Percentiles rank a stretch among this genome's conserved stretches.
phyloP scores from a whole-genome alignment of 2,888 invertebrate genomes.

The Siphlonurus alternatus region DNA sequence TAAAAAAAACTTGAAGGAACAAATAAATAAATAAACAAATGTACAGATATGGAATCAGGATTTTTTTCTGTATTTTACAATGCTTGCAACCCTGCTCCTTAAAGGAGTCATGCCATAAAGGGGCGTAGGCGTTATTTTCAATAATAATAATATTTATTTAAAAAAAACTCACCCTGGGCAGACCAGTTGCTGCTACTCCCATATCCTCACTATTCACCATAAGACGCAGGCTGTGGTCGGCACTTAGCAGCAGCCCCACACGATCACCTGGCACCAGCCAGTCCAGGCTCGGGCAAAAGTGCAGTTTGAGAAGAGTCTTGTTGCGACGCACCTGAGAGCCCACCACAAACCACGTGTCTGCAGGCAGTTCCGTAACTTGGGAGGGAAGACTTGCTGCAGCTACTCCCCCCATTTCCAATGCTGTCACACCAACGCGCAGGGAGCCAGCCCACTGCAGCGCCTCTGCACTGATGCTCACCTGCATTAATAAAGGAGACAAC shows the following conservation, averaged over 20 bases:
- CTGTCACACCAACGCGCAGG: conserved; percentile 60
- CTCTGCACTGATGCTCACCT: conserved; percentile 40
- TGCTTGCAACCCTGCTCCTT: too few species aligned
- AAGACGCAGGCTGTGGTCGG: conserved; percentile 50
- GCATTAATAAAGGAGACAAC: conserved; percentile 10
- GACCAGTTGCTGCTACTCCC: conserved; percentile 53
- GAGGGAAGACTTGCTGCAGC: conserved; percentile 41
- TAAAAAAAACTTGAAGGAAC: too few species aligned
- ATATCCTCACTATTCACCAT: conserved; percentile 70
- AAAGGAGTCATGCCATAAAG: too few species aligned
- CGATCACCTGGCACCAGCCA: conserved; percentile 68
- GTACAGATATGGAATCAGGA: conserved; percentile 5
- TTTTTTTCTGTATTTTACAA: too few species aligned
- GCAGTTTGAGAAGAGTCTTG: conserved; percentile 44
- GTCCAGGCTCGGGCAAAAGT: conserved; percentile 55
- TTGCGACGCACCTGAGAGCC: conserved; percentile 54
- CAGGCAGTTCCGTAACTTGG: conserved; percentile 43
- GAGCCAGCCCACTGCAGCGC: conserved; percentile 51
- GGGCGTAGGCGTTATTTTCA: too few species aligned
- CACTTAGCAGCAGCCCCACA: conserved; percentile 49
- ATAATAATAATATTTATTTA: too few species aligned
- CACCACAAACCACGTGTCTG: conserved; percentile 47
- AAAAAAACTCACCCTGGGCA: conserved; percentile 62
- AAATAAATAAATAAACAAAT: too few species aligned
- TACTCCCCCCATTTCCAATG: conserved; percentile 34